phyloP scores from a whole-genome alignment of 2,888 invertebrate genomes.

The Endotricha flammealis region DNA sequence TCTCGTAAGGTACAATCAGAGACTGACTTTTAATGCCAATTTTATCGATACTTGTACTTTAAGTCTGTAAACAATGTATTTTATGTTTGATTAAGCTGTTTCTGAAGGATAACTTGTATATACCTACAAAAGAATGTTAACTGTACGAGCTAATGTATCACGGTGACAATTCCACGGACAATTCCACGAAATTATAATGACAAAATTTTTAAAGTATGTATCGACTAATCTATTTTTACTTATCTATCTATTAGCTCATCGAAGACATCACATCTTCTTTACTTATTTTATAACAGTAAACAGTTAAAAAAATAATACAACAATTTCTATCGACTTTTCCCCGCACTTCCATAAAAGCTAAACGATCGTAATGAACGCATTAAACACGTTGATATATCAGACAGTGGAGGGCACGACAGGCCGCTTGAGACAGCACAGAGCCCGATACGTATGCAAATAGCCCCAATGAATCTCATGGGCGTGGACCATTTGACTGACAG shows the following conservation, averaged over 20 bases:
- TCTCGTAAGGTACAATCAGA: constrained; percentile 55
- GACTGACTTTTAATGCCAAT: constrained; percentile 37
- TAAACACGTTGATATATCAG: constrained; percentile 70
- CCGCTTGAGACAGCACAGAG: constrained; percentile 54
- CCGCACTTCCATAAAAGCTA: constrained; percentile 40
- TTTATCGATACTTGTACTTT: constrained; percentile 31
- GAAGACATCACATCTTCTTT: too few relatives aligned
- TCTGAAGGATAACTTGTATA: too few relatives aligned
- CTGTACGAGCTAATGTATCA: too few relatives aligned
- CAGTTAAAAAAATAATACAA: constrained; percentile 3
- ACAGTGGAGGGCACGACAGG: constrained; percentile 55
- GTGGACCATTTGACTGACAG: constrained; percentile 69
- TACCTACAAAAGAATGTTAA: too few relatives aligned
- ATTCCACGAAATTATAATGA: too few relatives aligned
- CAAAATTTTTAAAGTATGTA: too few relatives aligned
- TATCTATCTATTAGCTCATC: too few relatives aligned
- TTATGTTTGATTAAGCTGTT: too few relatives aligned
- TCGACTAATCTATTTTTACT: too few relatives aligned
- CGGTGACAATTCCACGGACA: too few relatives aligned
- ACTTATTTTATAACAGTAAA: constrained; percentile 17
- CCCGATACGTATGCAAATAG: constrained; percentile 73
- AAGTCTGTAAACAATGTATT: too few relatives aligned
- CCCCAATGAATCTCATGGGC: constrained; percentile 71
- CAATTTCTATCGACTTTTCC: background rate
- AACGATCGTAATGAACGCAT: constrained; percentile 69